phyloP scores from a whole-genome alignment of 1,140 invertebrate species.

The Pseudomyrmex gracilis region DNA sequence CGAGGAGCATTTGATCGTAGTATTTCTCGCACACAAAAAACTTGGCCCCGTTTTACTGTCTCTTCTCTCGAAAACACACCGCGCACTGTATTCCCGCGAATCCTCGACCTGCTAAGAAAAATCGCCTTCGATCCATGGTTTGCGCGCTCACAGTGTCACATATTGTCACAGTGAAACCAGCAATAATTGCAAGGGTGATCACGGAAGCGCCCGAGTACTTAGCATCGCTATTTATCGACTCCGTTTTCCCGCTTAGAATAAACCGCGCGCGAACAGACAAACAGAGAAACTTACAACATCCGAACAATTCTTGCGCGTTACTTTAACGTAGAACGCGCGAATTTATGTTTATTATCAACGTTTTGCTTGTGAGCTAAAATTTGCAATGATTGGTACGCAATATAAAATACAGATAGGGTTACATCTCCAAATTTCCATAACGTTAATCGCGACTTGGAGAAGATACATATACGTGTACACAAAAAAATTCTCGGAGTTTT shows the following conservation, averaged over 20 bases:
- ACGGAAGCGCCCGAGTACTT: slow-evolving; percentile 32
- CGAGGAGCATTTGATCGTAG: slow-evolving; percentile 26
- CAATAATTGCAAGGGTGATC: slow-evolving; percentile 29
- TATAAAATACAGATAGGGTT: no score
- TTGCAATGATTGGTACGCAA: background rate
- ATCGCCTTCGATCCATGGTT: background rate
- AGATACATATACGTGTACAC: no score
- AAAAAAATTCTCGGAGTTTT: no score
- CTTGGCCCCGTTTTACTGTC: no score
- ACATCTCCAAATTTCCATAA: no score
- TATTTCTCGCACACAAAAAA: slow-evolving; percentile 58
- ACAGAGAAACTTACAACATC: slow-evolving; percentile 20
- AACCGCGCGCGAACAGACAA: slow-evolving; percentile 2
- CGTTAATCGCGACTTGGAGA: no score
- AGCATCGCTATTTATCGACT: slow-evolving; percentile 54
- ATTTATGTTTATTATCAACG: background rate
- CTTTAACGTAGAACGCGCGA: no score
- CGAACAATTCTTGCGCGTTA: slow-evolving; percentile 11
- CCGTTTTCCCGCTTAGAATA: slow-evolving; percentile 7
- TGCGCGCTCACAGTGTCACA: background rate
- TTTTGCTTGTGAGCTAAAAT: background rate
- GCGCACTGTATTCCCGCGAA: slow-evolving; percentile 25
- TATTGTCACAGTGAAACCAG: background rate
- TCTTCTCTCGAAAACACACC: no score
- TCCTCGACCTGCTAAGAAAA: slow-evolving; percentile 45